Evolutionary conservation across 2,888 invertebrate species (phyloP), one percentile per base, ranked within the genome.

Genomic region (Stratiomys singularior): DNA sequence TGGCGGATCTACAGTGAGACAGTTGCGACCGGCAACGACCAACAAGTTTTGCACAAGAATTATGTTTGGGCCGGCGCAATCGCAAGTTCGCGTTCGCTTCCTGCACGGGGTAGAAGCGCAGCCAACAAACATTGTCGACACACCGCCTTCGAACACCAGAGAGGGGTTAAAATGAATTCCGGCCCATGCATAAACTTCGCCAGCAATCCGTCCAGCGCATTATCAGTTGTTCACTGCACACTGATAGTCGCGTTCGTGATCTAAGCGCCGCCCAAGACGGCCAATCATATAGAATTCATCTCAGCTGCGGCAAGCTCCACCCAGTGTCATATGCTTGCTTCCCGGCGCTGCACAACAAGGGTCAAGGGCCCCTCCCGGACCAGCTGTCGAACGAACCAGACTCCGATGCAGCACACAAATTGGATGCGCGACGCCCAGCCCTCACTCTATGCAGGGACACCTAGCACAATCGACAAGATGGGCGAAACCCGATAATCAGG

Each of bases 401-500:
- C 37, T 37, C 9, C 37, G 9, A 9, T 5, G 47, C 46, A 11
- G 1, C 3, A 13, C 2, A 60, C 60, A 15, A 47, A 25, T 47
- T 23, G 27, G 23, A 11, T 25, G 46, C 46, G 69, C 46, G 18
- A 69, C 47, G 69, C 69, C 69, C 27, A 9, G 30, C 69, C 69
- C 69, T 25, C 69, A 21, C 69, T 30, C 47, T 11, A 23, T 4
- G 15, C 37, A 37, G 7, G 7, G 15, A 18, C 52, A 37, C 15
- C 27, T 11, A 3, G 37, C 66, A 66, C 52, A 21, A 18, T 52
- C n/a, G 66, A 69, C 69, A 69, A 69, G 69, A 69, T 69, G 69
- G 69, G 69, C 69, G 69, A 69, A 66, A 69, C 69, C 69, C 69
- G 69, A 47, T 47, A 69, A 69, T 69, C 69, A 47, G 47, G 69